Percentiles rank a stretch among this genome's conserved stretches.
phyloP scores from a whole-genome alignment of 2,113 vertebrate genomes.

The Arenaria interpres region DNA sequence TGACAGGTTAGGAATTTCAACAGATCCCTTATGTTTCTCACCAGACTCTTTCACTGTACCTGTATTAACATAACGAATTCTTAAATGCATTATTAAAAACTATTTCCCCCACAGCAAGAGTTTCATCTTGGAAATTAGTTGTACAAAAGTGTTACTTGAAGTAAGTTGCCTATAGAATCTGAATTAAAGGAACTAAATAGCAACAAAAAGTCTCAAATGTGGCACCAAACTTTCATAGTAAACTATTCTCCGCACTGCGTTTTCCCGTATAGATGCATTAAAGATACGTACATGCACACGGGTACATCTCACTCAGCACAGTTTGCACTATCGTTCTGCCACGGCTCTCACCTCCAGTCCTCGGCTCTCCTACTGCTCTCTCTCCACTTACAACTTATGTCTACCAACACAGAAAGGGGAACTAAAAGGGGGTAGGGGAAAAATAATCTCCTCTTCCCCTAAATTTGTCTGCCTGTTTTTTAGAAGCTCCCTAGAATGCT shows the following conservation, averaged over 20 bases:
- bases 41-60: conserved; percentile 75
- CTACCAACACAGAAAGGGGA: neutral
- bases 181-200: neutral
- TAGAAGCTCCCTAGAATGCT: neutral
- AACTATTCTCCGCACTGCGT: neutral
- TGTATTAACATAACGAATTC: conserved; percentile 67
- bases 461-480: neutral
- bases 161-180: neutral
- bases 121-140: neutral
- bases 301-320: neutral
- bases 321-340: accelerated
- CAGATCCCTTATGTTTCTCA: conserved; percentile 72
- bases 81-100: conserved; percentile 52
- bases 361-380: neutral
- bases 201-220: neutral
- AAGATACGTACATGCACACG: accelerated
- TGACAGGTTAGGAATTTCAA: conserved; percentile 78
- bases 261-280: neutral
- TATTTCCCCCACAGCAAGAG: conserved; percentile 32
- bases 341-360: accelerated
- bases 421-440: neutral
- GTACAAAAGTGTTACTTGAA: neutral
- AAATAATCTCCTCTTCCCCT: neutral
- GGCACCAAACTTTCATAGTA: neutral
- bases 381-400: accelerated